Conservation (phyloP, 30 jellyfish, hydroid and myxozoan species). For the Hydra vulgaris region DNA sequence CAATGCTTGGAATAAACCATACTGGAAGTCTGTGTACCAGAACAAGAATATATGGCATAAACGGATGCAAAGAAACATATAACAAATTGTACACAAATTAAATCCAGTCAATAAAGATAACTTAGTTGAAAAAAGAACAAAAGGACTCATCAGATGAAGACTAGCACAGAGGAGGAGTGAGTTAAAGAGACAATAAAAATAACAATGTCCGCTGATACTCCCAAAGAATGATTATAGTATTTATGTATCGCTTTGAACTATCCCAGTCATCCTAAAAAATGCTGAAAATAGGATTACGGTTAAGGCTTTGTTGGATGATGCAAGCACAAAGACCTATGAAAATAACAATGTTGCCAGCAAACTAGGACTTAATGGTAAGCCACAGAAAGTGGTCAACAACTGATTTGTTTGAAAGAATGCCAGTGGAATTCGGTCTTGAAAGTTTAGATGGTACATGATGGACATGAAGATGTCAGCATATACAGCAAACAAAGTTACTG, state of each 20-base stretch:
- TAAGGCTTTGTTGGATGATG: constrained; percentile 44
- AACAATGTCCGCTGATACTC: background rate
- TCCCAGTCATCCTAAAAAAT: constrained; percentile 36
- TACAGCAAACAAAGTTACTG: constrained; percentile 41
- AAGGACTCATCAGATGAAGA: no score
- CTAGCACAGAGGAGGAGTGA: no score
- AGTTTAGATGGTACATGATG: constrained; percentile 23
- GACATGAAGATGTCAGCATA: constrained; percentile 11
- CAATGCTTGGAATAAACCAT: no score
- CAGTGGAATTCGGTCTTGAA: no score
- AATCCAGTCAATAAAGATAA: no score
- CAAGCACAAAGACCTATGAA: constrained; percentile 44
- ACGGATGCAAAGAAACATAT: no score
- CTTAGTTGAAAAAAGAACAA: no score
- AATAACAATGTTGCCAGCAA: constrained; percentile 46
- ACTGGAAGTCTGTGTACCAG: no score
- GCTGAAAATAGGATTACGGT: constrained; percentile 19
- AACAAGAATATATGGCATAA: no score
- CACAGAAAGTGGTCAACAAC: no score
- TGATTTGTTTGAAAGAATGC: no score
- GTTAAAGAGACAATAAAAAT: background rate
- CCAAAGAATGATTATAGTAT: background rate
- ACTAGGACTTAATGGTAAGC: constrained; percentile 34
- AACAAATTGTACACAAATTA: no score
- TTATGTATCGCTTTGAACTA: constrained; percentile 20